Evolutionary conservation across 2,888 invertebrate genomes (phyloP).

Genomic region (Xestia sexstrigata): DNA sequence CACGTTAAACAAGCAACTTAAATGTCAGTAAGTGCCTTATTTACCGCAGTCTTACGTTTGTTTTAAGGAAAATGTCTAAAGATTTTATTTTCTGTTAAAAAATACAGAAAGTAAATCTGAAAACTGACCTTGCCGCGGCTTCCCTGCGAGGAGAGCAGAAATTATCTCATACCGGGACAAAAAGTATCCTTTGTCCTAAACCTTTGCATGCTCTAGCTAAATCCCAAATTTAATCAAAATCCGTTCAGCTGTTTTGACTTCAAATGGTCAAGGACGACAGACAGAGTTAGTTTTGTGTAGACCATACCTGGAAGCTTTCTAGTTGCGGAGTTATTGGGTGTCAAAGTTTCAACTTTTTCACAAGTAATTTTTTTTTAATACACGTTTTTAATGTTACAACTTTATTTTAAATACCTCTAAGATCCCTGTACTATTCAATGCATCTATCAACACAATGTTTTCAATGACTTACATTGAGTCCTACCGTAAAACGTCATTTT

Average conservation of each 20-base stretch:
- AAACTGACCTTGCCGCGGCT: not conserved
- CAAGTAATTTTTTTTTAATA: too few relatives aligned
- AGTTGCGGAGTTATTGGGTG: too few relatives aligned
- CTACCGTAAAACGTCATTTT: too few relatives aligned
- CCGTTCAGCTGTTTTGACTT: not conserved
- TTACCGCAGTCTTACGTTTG: not conserved
- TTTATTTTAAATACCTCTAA: too few relatives aligned
- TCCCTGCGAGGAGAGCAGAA: not conserved
- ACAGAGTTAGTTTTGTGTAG: not conserved
- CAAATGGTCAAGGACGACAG: not conserved
- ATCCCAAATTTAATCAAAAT: not conserved
- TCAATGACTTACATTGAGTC: too few relatives aligned
- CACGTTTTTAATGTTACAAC: too few relatives aligned
- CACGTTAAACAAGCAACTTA: slow-evolving; percentile 24
- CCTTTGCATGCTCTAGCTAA: not conserved
- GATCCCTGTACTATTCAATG: too few relatives aligned
- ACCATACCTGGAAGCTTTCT: too few relatives aligned
- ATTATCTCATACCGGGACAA: not conserved
- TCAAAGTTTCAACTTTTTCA: too few relatives aligned
- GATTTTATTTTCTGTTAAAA: not conserved
- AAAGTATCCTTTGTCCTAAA: not conserved
- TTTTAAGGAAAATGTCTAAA: not conserved
- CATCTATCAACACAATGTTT: too few relatives aligned
- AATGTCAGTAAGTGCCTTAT: slow-evolving; percentile 1
- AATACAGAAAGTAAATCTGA: not conserved